Evolutionary conservation across 2,888 invertebrate species (phyloP), one percentile per base, ranked within the genome.

Genomic region (Notocelia uddmanniana): DNA sequence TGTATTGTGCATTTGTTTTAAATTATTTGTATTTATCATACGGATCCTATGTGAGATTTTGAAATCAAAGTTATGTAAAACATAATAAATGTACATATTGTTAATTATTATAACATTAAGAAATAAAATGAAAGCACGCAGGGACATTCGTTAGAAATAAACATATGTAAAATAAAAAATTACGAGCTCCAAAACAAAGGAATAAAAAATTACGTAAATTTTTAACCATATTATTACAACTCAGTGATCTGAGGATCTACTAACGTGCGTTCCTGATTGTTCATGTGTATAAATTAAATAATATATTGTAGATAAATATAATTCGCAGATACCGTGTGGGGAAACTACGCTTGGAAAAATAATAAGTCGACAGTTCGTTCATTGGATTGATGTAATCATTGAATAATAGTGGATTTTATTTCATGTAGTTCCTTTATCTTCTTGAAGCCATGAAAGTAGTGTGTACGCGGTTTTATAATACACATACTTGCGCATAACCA

Each of bases 261-360:
- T 63, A 10, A 52, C 31, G 66, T 66, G 37, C 66, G 70, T 62
- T 59, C 26, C 41, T 45, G 66, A 52, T 52, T 21, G 70, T 54
- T 54, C 54, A 31, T 66, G 26, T 59, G 37, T 41, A 69, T 54
- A 69, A 60, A 54, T 66, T 68, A 64, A 69, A 72, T 48, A 55
- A 68, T 62, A 68, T 62, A 68, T 72, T 37, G 68, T 83, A 83
- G 79, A 80, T 82, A 75, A 82, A 80, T 79, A 81, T 83, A 86
- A 72, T 72, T 85, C 79, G 85, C 90, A 88, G 85, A 86, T 83
- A 91, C 88, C 88, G 91, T 92, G 91, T 92, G 93, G 93, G 93
- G 93, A 93, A 93, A 93, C 93, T 93, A 93, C 93, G 93, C 93
- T 93, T 93, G 89, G 89, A 89, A 86, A 89, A 85, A 86, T 84